A percentile compares a stretch with the other conserved stretches of the same genome.
Conservation (phyloP, 2,888 invertebrate genomes). For the Aproaerema taeniolella region DNA sequence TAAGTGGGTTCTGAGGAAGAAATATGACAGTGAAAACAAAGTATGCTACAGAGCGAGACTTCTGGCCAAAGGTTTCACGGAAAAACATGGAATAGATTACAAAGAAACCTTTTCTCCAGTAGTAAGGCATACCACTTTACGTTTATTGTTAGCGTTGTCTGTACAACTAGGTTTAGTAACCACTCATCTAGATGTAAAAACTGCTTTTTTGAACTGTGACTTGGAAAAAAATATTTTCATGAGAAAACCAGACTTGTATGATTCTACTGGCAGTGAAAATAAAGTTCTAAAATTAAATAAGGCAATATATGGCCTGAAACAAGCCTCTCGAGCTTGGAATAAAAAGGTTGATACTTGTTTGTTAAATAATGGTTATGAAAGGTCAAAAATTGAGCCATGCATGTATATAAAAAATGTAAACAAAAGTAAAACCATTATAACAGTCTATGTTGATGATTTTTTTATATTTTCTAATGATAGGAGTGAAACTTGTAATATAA, state of each 20-base stretch:
- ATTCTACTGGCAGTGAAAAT: background rate
- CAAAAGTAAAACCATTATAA: conserved; percentile 17
- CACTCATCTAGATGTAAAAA: conserved; percentile 14
- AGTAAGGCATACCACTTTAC: conserved; percentile 13
- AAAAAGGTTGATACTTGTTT: conserved; percentile 22
- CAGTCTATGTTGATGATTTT: conserved; percentile 27
- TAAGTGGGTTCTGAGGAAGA: conserved; percentile 17
- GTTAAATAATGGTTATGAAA: conserved; percentile 14
- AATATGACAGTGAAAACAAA: conserved; percentile 11
- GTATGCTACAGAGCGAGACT: conserved; percentile 12
- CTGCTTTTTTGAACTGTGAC: conserved; percentile 16
- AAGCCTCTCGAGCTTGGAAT: conserved; percentile 25
- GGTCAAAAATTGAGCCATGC: conserved; percentile 26
- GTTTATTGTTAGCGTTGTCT: conserved; percentile 15
- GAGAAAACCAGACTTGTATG: conserved; percentile 4
- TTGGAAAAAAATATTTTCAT: conserved; percentile 14
- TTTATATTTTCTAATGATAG: conserved; percentile 16
- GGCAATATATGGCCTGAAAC: conserved; percentile 27
- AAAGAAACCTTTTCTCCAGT: conserved; percentile 16
- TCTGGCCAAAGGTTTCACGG: conserved; percentile 16
- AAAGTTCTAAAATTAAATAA: conserved; percentile 24
- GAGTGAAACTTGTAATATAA: background rate
- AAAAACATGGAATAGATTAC: conserved; percentile 15
- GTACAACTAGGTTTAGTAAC: conserved; percentile 7
- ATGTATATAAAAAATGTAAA: conserved; percentile 17